Evolutionary conservation across 2,888 invertebrate species (phyloP).

Genomic region (Smittia aterrima): DNA sequence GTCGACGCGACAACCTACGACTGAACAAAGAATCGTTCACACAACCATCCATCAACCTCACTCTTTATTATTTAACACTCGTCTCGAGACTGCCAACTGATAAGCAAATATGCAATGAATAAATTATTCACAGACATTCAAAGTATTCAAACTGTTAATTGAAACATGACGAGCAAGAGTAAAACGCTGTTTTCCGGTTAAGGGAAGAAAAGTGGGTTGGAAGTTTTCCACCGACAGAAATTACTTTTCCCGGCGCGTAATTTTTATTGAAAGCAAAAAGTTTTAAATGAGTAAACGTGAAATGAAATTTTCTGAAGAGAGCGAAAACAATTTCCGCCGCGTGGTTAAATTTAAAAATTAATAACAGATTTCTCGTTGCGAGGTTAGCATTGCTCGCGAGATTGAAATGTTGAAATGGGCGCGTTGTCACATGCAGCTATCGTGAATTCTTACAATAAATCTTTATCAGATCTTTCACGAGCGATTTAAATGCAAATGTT

Average conservation of each 20-base stretch:
- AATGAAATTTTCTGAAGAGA: no score
- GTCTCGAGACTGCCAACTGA: neutral
- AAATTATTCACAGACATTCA: constrained; percentile 19
- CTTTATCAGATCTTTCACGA: no score
- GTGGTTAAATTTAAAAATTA: constrained; percentile 8
- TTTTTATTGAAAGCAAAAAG: neutral
- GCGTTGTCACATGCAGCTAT: neutral
- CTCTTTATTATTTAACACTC: neutral
- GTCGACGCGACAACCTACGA: no score
- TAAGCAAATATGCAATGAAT: constrained; percentile 18
- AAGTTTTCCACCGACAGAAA: neutral
- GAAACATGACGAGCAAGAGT: constrained; percentile 12
- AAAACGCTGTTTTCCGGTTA: neutral
- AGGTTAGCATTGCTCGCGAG: neutral
- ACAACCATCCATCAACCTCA: neutral
- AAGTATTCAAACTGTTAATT: constrained; percentile 11
- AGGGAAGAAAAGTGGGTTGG: neutral
- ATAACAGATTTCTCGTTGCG: neutral
- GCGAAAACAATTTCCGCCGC: constrained; percentile 4
- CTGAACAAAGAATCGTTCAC: no score
- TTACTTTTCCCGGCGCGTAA: neutral
- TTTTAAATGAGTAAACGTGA: neutral
- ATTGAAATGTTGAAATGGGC: no score
- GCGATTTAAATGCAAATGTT: no score
- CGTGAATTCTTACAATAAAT: no score